A percentile compares a stretch with the other conserved stretches of the same genome.
Evolutionary conservation across 1,140 invertebrate genomes (phyloP).

Genomic region (Caenorhabditis elegans): DNA sequence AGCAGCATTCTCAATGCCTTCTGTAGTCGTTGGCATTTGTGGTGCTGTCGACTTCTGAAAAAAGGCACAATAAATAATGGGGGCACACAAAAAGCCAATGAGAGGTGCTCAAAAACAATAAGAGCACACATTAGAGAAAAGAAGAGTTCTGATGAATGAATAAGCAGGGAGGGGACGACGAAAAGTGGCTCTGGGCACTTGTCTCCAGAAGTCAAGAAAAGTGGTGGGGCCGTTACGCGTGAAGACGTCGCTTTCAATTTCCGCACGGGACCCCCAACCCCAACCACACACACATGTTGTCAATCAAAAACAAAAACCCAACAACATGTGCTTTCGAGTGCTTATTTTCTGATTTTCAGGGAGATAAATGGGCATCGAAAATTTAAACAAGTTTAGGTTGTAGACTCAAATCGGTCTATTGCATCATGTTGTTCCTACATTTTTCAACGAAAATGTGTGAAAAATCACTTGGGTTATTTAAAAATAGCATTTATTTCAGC

Average conservation of each 20-base stretch:
- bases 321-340: too few relatives aligned
- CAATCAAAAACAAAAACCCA: constrained; percentile 3
- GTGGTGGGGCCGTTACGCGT: background rate
- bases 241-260: constrained; percentile 30
- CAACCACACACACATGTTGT: background rate
- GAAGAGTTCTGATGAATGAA: background rate
- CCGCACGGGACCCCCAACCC: background rate
- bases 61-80: background rate
- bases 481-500: too few relatives aligned
- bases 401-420: too few relatives aligned
- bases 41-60: constrained; percentile 24
- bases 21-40: constrained; percentile 20
- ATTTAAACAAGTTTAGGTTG: too few relatives aligned
- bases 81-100: background rate
- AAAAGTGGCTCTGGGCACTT: background rate
- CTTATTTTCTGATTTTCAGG: too few relatives aligned
- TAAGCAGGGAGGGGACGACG: background rate
- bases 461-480: too few relatives aligned
- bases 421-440: too few relatives aligned
- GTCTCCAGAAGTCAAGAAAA: constrained; percentile 9
- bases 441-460: too few relatives aligned
- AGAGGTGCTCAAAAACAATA: background rate
- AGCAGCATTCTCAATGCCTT: constrained; percentile 28
- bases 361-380: too few relatives aligned
- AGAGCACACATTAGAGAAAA: constrained; percentile 2